Percentiles rank a stretch among this genome's conserved stretches.
phyloP scores from a whole-genome alignment of 2,888 invertebrate genomes.

The Tyria jacobaeae region DNA sequence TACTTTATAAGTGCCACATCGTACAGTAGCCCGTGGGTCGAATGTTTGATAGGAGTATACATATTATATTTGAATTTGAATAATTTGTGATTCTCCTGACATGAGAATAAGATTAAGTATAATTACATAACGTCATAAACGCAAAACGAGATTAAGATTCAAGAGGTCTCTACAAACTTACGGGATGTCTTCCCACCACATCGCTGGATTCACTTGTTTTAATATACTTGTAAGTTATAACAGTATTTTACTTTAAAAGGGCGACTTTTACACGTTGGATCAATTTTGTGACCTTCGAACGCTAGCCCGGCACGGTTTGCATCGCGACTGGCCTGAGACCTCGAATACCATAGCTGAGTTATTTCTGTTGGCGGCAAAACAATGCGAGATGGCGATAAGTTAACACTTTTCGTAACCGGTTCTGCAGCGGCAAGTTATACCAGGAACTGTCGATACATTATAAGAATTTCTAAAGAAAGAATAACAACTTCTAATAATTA shows the following conservation, averaged over 20 bases:
- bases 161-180: not conserved
- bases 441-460: not conserved
- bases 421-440: slow-evolving; percentile 4
- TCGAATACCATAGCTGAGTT: slow-evolving; percentile 36
- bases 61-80: no score
- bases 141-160: not conserved
- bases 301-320: slow-evolving; percentile 7
- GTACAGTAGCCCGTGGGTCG: not conserved
- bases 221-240: not conserved
- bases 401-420: slow-evolving; percentile 11
- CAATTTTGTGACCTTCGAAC: slow-evolving; percentile 20
- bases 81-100: not conserved
- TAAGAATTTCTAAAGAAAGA: no score
- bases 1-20: not conserved
- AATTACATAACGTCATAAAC: not conserved
- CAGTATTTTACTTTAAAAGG: not conserved
- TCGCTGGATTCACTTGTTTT: slow-evolving; percentile 2
- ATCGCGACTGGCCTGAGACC: slow-evolving; percentile 28
- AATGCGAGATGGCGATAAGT: slow-evolving; percentile 15
- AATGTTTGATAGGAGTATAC: no score
- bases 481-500: no score
- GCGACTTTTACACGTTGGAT: slow-evolving; percentile 13
- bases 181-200: slow-evolving; percentile 8
- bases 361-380: slow-evolving; percentile 38
- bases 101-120: not conserved